These are phyloP conservation scores for Drosophila ananassae DNA, from an alignment of 1,140 invertebrate genomes.

Conservation along the genomic window DNA sequence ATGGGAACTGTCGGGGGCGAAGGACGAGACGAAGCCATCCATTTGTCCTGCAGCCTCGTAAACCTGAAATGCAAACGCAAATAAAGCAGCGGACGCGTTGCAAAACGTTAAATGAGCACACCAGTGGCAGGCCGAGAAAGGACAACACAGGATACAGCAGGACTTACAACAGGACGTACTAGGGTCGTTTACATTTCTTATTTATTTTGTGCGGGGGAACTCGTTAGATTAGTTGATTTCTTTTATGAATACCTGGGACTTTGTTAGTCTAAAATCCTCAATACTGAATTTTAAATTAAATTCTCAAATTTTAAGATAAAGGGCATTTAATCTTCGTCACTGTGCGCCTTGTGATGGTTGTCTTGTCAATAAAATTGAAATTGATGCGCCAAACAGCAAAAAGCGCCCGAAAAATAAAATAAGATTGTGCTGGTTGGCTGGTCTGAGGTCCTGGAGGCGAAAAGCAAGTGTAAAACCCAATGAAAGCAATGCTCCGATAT, in stretches of 20 bases:
- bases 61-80: constrained; percentile 55
- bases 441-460: background rate
- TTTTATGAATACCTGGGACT: background rate
- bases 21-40: constrained; percentile 30
- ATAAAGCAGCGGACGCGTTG: constrained; percentile 61
- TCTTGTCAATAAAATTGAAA: constrained; percentile 81
- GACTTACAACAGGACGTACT: background rate
- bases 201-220: constrained; percentile 5
- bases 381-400: constrained; percentile 76
- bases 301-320: constrained; percentile 2
- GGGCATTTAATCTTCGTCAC: constrained; percentile 40
- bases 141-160: constrained; percentile 34
- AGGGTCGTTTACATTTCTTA: background rate
- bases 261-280: background rate
- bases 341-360: constrained; percentile 8
- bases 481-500: constrained; percentile 55
- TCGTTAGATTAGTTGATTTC: background rate
- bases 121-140: constrained; percentile 36
- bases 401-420: constrained; percentile 72
- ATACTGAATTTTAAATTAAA: background rate
- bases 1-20: background rate
- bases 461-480: constrained; percentile 55
- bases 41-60: constrained; percentile 64
- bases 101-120: constrained; percentile 69
- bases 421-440: constrained; percentile 43